Evolutionary conservation across 2,888 invertebrate species (phyloP).

Genomic region (Strigamia crassipes): DNA sequence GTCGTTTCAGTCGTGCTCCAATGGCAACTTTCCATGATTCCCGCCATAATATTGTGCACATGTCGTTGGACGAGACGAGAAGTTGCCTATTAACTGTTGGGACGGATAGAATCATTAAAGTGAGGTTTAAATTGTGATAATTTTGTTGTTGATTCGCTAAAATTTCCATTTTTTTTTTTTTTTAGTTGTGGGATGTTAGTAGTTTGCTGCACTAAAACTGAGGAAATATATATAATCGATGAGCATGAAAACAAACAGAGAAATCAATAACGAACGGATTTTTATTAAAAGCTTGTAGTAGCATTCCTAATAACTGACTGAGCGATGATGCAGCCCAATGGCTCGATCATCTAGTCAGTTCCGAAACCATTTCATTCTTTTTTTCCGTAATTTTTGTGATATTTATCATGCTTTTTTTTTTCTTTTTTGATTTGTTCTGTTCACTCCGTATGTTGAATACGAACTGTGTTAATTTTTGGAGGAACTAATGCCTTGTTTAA

Average conservation of each 20-base stretch:
- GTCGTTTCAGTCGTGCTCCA: constrained; percentile 77
- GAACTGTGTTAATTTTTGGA: neutral
- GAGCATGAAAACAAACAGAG: neutral
- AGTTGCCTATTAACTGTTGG: constrained; percentile 90
- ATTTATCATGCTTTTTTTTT: neutral
- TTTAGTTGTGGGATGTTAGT: constrained; percentile 52
- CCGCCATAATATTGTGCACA: constrained; percentile 84
- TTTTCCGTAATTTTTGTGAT: constrained; percentile 15
- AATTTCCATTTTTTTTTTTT: constrained; percentile 45
- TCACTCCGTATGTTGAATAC: neutral
- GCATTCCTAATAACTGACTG: neutral
- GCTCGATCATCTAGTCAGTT: constrained; percentile 9
- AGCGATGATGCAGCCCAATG: neutral
- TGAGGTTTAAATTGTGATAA: constrained; percentile 52
- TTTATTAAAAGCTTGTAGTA: neutral
- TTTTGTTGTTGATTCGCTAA: neutral
- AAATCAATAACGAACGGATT: neutral
- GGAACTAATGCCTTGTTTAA: neutral
- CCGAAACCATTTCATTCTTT: neutral
- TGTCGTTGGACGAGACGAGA: constrained; percentile 87
- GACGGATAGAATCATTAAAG: constrained; percentile 90
- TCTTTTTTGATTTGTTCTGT: neutral
- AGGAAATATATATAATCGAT: neutral
- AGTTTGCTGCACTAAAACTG: constrained; percentile 47
- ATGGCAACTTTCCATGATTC: constrained; percentile 94